Evolutionary conservation across 2,113 vertebrate genomes (phyloP).

Genomic region (Spermophilus dauricus): DNA sequence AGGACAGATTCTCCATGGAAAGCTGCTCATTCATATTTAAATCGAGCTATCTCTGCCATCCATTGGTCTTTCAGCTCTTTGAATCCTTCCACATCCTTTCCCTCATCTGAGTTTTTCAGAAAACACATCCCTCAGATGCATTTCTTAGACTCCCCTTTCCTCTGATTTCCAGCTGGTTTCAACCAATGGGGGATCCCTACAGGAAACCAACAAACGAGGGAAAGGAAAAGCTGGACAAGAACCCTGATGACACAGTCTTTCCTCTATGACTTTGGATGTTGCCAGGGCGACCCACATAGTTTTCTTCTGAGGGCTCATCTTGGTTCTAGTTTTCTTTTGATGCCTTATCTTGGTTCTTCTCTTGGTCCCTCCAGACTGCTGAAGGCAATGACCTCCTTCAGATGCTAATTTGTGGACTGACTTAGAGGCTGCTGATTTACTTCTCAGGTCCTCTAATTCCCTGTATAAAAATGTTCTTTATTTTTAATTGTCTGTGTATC

Average conservation of each 20-base stretch:
- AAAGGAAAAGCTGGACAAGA: not conserved
- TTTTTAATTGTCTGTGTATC: not conserved
- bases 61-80: not conserved
- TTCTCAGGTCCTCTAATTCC: not conserved
- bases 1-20: not conserved
- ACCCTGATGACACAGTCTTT: not conserved
- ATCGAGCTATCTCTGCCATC: not conserved
- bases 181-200: not conserved
- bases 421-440: too few relatives aligned
- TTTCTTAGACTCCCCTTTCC: not conserved
- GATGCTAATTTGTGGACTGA: not conserved
- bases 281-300: fast-evolving
- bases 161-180: not conserved
- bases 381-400: not conserved
- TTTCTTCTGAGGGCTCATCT: not conserved
- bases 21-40: not conserved
- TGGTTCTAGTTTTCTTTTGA: too few relatives aligned
- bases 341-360: not conserved
- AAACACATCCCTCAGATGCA: not conserved
- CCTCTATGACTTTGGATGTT: not conserved
- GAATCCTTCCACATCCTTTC: not conserved
- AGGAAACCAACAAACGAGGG: not conserved
- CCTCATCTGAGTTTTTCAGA: not conserved
- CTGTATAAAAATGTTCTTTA: not conserved
- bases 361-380: not conserved